Evolutionary conservation across 2,888 invertebrate genomes (phyloP).

Genomic region (Callosobruchus maculatus): DNA sequence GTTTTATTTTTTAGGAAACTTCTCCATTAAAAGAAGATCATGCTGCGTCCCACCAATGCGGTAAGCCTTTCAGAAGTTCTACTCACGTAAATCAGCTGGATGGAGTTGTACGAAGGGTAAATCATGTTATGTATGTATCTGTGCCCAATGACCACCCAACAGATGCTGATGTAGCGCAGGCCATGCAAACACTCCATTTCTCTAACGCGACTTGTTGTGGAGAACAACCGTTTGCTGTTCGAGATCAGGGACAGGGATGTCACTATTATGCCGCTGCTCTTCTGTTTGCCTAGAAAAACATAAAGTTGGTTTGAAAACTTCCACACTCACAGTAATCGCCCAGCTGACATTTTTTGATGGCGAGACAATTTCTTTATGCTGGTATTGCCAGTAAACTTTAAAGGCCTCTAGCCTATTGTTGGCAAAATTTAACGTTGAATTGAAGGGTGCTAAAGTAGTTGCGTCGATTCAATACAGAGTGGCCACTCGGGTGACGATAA

Average conservation of each 20-base stretch:
- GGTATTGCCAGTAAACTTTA: too few species aligned
- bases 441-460: too few species aligned
- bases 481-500: too few species aligned
- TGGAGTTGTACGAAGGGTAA: slow-evolving; percentile 27
- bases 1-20: too few species aligned
- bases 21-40: too few species aligned
- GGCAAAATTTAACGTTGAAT: too few species aligned
- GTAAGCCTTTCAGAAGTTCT: not conserved
- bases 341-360: too few species aligned
- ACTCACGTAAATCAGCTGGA: slow-evolving; percentile 28
- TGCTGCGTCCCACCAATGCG: not conserved
- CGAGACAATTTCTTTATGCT: too few species aligned
- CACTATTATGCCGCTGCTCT: not conserved
- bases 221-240: slow-evolving; percentile 25
- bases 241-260: slow-evolving; percentile 4
- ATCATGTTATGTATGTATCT: slow-evolving; percentile 37
- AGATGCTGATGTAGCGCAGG: slow-evolving; percentile 49
- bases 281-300: not conserved
- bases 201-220: slow-evolving; percentile 12
- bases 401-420: too few species aligned
- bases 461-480: too few species aligned
- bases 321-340: too few species aligned
- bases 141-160: slow-evolving; percentile 51
- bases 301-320: too few species aligned
- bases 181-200: slow-evolving; percentile 50